These are phyloP conservation scores for Lamellibrachia columna DNA, from an alignment of 2,888 invertebrate genomes.

Conservation along the genomic window DNA sequence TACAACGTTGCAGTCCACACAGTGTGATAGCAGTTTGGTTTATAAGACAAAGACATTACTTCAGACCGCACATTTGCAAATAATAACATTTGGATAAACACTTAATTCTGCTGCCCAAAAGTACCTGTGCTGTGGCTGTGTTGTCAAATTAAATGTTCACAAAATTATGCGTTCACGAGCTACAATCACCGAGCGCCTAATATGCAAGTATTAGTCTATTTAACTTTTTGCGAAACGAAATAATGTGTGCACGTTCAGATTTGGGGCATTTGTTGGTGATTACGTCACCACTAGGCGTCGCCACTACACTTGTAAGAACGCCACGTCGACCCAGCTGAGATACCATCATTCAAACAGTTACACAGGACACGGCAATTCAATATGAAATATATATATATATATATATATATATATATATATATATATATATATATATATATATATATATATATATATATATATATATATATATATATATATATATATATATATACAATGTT, in stretches of 20 bases:
- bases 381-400: too few species aligned
- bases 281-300: neutral
- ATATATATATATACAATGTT: too few species aligned
- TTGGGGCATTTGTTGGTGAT: neutral
- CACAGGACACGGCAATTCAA: neutral
- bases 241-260: neutral
- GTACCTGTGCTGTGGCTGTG: neutral
- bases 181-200: neutral
- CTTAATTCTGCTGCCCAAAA: neutral
- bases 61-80: neutral
- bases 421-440: too few species aligned
- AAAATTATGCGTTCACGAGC: neutral
- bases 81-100: neutral
- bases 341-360: neutral
- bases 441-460: too few species aligned
- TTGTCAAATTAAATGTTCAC: neutral
- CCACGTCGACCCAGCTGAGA: neutral
- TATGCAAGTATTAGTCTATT: neutral
- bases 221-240: neutral
- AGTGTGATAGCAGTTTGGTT: neutral
- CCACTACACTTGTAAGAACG: neutral
- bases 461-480: too few species aligned
- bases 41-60: neutral
- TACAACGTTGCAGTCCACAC: neutral
- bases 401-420: too few species aligned